Percentiles rank a stretch among this genome's conserved stretches.
Evolutionary conservation across 2,113 vertebrate genomes (phyloP).

Genomic region (Zootoca vivipara): DNA sequence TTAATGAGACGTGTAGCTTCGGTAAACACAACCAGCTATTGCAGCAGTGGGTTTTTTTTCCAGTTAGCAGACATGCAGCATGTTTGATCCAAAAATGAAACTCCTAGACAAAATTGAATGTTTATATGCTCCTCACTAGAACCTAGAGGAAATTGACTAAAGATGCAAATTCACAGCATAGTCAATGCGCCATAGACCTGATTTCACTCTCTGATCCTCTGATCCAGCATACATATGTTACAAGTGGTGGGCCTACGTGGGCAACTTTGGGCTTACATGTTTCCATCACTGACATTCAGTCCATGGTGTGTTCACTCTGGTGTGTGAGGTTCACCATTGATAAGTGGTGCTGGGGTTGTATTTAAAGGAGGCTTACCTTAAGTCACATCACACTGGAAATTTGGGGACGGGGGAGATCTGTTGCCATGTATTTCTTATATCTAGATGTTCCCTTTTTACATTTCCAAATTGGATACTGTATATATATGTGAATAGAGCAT

Average conservation of each 20-base stretch:
- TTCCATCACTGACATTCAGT: neutral
- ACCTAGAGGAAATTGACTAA: neutral
- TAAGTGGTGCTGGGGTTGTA: neutral
- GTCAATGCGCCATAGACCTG: neutral
- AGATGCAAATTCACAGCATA: neutral
- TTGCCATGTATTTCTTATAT: neutral
- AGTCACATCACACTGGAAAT: neutral
- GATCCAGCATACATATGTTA: neutral
- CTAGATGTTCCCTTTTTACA: neutral
- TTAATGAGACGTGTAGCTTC: neutral
- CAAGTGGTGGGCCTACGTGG: no score
- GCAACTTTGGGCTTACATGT: neutral
- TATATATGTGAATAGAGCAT: neutral
- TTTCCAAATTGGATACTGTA: neutral
- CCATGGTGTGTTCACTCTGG: no score
- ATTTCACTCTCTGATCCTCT: neutral
- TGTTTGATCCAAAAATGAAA: neutral
- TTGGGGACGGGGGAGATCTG: neutral
- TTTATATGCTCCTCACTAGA: neutral
- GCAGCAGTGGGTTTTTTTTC: neutral
- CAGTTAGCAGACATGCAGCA: neutral
- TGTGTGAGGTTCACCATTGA: neutral
- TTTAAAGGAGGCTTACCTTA: neutral
- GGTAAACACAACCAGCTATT: neutral
- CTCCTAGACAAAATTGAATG: neutral